Conservation (phyloP, 2,888 invertebrate genomes). For the Stomorhina lunata region DNA sequence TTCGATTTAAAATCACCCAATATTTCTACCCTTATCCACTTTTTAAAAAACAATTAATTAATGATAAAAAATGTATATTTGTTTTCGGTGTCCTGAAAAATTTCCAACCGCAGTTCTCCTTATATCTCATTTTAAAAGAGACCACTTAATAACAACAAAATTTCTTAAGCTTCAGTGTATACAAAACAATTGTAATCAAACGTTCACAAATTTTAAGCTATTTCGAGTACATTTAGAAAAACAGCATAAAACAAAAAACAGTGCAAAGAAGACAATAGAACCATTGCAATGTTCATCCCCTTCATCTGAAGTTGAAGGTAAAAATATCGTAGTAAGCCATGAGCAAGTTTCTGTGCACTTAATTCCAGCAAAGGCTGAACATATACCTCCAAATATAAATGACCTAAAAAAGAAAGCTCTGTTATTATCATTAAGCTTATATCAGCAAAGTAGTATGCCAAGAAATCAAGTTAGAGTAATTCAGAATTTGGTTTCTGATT, state of each 20-base stretch:
- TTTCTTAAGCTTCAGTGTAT: conserved; percentile 41
- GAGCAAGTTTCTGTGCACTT: neutral
- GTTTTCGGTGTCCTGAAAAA: conserved; percentile 42
- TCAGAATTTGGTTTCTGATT: conserved; percentile 36
- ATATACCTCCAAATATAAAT: neutral
- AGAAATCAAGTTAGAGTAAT: conserved; percentile 36
- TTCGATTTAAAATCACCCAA: conserved; percentile 43
- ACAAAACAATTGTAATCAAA: conserved; percentile 53
- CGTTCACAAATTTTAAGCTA: conserved; percentile 44
- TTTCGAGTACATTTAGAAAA: conserved; percentile 54
- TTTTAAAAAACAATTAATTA: conserved; percentile 1
- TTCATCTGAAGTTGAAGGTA: neutral
- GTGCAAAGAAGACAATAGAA: neutral
- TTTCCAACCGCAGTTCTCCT: conserved; percentile 13
- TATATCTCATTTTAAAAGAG: conserved; percentile 47
- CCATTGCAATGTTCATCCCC: neutral
- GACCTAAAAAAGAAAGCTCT: neutral
- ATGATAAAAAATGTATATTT: conserved; percentile 44
- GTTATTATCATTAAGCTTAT: conserved; percentile 18
- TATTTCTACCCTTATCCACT: conserved; percentile 29
- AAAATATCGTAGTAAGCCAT: neutral
- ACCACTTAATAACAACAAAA: conserved; percentile 40
- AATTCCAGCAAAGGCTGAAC: neutral
- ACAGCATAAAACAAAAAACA: neutral
- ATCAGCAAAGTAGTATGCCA: conserved; percentile 35